Evolutionary conservation across 2,797 vertebrate genomes (phyloP).

Genomic region (Tarsius wallacei): DNA sequence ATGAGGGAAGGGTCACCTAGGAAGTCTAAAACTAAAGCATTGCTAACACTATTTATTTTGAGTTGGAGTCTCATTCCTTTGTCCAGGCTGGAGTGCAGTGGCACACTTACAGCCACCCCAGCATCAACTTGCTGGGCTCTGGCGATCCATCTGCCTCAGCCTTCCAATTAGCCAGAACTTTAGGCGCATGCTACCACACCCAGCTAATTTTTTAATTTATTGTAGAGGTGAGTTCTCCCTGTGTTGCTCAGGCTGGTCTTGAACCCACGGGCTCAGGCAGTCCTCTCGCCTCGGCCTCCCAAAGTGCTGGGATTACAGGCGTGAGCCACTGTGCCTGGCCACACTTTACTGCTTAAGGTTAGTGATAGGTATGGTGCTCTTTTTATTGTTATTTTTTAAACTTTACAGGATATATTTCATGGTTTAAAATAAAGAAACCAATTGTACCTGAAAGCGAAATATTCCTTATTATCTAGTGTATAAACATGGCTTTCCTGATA

Average conservation of each 20-base stretch:
- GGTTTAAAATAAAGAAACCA: conserved; percentile 51
- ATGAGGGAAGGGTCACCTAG: neutral
- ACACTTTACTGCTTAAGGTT: neutral
- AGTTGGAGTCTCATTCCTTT: neutral
- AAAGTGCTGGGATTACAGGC: too few species aligned
- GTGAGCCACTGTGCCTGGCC: too few species aligned
- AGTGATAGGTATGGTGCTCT: neutral
- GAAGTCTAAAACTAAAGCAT: neutral
- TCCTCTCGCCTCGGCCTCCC: too few species aligned
- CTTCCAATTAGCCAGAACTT: neutral
- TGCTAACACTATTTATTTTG: neutral
- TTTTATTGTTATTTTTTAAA: conserved; percentile 33
- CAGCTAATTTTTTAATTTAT: neutral
- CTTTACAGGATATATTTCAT: neutral
- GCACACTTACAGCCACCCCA: neutral
- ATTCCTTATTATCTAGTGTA: conserved; percentile 11
- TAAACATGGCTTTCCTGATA: conserved; percentile 25
- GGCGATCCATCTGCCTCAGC: neutral
- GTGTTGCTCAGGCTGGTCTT: too few species aligned
- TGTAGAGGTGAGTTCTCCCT: neutral
- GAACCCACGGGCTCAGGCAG: too few species aligned
- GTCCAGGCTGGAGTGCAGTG: neutral
- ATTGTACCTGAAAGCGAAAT: conserved; percentile 9
- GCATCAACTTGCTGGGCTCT: neutral
- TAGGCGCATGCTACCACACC: neutral